Evolutionary conservation across 2,888 invertebrate genomes (phyloP), one percentile per base, ranked within the genome.

Genomic region (Urechis unicinctus): DNA sequence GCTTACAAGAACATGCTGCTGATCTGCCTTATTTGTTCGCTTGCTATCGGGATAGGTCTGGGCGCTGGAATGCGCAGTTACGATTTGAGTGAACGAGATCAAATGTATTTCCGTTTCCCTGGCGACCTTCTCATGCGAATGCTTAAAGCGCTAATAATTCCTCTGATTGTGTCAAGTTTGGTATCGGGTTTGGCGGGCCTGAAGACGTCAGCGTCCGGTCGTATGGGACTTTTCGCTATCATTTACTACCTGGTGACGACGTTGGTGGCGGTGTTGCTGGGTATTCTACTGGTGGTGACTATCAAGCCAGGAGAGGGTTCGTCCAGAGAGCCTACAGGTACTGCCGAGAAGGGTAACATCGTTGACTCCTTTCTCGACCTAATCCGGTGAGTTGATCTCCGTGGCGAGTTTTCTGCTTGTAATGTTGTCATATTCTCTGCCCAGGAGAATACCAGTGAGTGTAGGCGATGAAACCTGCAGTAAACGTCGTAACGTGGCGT

Each of bases 71-170:
- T 71, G 6, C 60, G 73, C 28, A 50, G 54, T 6, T 9, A 47
- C 17, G 53, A 61, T 13, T 50, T 56, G 60, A 64, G 63, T 36
- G 67, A 72, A 30, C 57, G 95, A 59, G 89, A 94, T 66, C 86
- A 91, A 65, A 91, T 92, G 88, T 95, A 95, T 82, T 86, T 95
- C 75, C 88, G 89, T 72, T 95, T 92, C 79, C 87, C 92, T 1
- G 96, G 96, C 45, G 93, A 95, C 73, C 83, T 97, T 63, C 93
- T 97, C 79, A 84, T 97, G 70, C 53, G 61, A 21, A 95, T 95
- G 92, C 83, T 97, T 56, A 95, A 95, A 81, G 88, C 89, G 70
- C 84, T 97, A 64, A 96, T 97, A 72, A 86, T 97, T 45, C 96
- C 97, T 1, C 82, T 97, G 69, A 83, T 96, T 69, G 87, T 74